Evolutionary conservation across 1,140 invertebrate species (phyloP).

Genomic region (Pogonus chalceus): DNA sequence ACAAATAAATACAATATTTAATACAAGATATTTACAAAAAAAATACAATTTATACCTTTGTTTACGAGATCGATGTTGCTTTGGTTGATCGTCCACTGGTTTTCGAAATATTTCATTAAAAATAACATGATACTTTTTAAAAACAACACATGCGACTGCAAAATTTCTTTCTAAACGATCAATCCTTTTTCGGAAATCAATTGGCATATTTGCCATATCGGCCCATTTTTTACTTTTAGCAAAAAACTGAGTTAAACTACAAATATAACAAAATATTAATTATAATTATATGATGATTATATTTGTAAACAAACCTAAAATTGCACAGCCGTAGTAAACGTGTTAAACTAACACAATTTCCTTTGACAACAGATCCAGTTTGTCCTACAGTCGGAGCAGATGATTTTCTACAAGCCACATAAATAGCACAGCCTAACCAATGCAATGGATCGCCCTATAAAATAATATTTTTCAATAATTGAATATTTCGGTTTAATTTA

Average conservation of each 20-base stretch:
- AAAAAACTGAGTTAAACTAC: constrained; percentile 88
- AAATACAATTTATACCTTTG: constrained; percentile 45
- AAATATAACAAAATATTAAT: constrained; percentile 28
- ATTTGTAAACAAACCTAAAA: constrained; percentile 54
- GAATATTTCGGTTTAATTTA: too few species aligned
- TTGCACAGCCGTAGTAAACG: constrained; percentile 78
- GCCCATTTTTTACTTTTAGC: constrained; percentile 93
- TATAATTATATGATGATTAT: constrained; percentile 5
- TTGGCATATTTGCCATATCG: constrained; percentile 82
- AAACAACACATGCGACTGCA: constrained; percentile 88
- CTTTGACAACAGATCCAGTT: constrained; percentile 60
- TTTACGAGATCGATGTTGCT: constrained; percentile 54
- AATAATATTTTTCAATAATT: too few species aligned
- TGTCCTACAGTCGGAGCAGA: constrained; percentile 70
- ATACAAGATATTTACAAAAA: neutral
- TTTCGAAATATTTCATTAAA: constrained; percentile 74
- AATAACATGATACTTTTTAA: constrained; percentile 85
- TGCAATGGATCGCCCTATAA: constrained; percentile 80
- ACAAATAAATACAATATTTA: constrained; percentile 22
- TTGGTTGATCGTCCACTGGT: constrained; percentile 47
- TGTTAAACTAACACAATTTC: constrained; percentile 87
- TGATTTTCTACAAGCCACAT: constrained; percentile 77
- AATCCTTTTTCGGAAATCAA: constrained; percentile 77
- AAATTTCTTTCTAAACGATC: constrained; percentile 84
- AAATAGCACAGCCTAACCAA: constrained; percentile 92